phyloP scores from a whole-genome alignment of 2,113 vertebrate genomes.

The Rafetus swinhoei region DNA sequence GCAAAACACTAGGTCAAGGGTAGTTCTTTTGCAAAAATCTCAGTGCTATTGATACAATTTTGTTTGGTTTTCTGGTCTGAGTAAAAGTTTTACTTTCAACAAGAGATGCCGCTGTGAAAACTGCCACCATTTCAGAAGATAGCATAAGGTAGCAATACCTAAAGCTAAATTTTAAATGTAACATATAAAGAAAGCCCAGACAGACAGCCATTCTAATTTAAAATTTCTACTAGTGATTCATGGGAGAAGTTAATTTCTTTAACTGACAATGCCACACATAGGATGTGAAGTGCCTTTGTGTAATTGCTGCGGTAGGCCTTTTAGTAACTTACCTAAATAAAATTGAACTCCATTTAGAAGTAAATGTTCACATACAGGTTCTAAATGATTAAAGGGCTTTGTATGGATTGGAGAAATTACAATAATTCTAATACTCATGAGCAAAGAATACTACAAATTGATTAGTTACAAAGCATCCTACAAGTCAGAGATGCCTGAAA shows the following conservation, averaged over 20 bases:
- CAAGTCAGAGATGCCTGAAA: neutral
- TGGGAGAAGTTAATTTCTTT: neutral
- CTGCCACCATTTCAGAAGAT: neutral
- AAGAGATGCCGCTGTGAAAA: neutral
- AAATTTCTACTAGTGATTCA: neutral
- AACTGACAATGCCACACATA: conserved; percentile 21
- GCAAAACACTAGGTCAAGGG: neutral
- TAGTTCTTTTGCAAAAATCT: conserved; percentile 31
- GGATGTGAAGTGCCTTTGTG: conserved; percentile 45
- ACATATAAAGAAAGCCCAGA: neutral
- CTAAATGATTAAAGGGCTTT: neutral
- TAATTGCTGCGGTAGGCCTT: neutral
- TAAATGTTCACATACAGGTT: neutral
- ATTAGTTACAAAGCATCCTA: neutral
- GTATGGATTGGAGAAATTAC: neutral
- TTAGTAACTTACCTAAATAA: conserved; percentile 5
- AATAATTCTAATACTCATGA: neutral
- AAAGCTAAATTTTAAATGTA: neutral
- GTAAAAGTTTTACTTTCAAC: neutral
- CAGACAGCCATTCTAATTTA: neutral
- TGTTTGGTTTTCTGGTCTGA: neutral
- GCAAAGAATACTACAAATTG: neutral
- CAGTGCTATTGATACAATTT: neutral
- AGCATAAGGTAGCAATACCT: accelerated
- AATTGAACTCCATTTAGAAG: conserved; percentile 36